A percentile compares a stretch with the other conserved stretches of the same genome.
These are phyloP conservation scores for Jaculus jaculus DNA, from an alignment of 2,113 vertebrate species.

Conservation along the genomic window DNA sequence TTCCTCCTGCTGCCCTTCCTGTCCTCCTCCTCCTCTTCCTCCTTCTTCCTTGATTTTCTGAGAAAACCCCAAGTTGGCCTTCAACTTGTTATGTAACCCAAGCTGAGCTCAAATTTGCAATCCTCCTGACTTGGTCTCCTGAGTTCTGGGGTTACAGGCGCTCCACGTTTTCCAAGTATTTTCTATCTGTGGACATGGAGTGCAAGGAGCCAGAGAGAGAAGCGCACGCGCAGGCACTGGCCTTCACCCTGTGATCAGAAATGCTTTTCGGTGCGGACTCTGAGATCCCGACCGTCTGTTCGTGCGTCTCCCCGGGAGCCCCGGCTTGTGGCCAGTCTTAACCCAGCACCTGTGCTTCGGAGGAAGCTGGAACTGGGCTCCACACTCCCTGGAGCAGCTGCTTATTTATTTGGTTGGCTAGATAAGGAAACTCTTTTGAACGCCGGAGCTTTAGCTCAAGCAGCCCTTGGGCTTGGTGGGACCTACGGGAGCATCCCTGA, in stretches of 20 bases:
- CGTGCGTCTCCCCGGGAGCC: background rate
- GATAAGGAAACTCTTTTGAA: background rate
- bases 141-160: background rate
- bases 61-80: background rate
- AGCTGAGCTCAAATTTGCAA: background rate
- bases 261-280: background rate
- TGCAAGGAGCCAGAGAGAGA: background rate
- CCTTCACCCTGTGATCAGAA: background rate
- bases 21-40: background rate
- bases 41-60: background rate
- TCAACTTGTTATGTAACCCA: background rate
- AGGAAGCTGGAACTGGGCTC: background rate
- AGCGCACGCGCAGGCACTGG: rapidly evolving
- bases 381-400: rapidly evolving
- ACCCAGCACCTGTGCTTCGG: no score
- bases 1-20: background rate
- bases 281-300: background rate
- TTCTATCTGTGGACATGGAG: background rate
- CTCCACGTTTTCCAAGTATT: background rate
- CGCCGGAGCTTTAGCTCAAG: background rate
- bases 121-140: background rate
- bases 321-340: background rate
- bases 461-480: background rate
- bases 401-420: background rate
- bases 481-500: background rate